Evolutionary conservation across 2,888 invertebrate genomes (phyloP).

Genomic region (Pollenia amentaria): DNA sequence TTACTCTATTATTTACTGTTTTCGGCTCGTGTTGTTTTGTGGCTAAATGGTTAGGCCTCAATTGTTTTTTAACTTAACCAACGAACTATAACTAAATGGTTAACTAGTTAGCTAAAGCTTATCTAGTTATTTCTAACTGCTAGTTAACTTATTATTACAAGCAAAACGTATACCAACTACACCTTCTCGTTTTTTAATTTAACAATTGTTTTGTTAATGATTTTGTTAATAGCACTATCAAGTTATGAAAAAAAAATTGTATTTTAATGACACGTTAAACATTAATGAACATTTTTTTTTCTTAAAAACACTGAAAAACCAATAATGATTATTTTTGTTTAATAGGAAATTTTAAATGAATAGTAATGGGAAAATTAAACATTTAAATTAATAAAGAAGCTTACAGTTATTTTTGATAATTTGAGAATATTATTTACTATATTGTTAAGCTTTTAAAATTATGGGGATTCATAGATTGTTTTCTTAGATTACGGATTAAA

Average conservation of each 20-base stretch:
- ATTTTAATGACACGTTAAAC: background rate
- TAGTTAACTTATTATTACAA: background rate
- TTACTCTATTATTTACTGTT: slow-evolving; percentile 14
- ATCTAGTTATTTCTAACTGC: slow-evolving; percentile 16
- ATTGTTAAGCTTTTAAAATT: too few relatives aligned
- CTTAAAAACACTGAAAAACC: background rate
- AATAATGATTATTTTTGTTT: background rate
- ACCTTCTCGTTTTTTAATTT: background rate
- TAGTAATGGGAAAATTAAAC: slow-evolving; percentile 5
- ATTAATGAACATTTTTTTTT: slow-evolving; percentile 7
- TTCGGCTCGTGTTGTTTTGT: slow-evolving; percentile 36
- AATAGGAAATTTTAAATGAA: background rate
- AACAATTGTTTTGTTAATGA: slow-evolving; percentile 61
- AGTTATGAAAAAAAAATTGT: slow-evolving; percentile 1
- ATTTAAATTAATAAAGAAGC: background rate
- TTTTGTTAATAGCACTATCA: slow-evolving; percentile 5
- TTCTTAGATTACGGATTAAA: too few relatives aligned
- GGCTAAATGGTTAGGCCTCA: slow-evolving; percentile 15
- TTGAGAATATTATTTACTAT: too few relatives aligned
- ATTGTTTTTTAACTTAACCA: background rate
- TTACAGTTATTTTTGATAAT: background rate
- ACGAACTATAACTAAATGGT: slow-evolving; percentile 1
- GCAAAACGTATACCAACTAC: background rate
- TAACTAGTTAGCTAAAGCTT: background rate
- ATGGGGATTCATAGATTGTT: too few relatives aligned